Conservation (phyloP, 2,888 invertebrate genomes). For the Ennomos quercinarius region DNA sequence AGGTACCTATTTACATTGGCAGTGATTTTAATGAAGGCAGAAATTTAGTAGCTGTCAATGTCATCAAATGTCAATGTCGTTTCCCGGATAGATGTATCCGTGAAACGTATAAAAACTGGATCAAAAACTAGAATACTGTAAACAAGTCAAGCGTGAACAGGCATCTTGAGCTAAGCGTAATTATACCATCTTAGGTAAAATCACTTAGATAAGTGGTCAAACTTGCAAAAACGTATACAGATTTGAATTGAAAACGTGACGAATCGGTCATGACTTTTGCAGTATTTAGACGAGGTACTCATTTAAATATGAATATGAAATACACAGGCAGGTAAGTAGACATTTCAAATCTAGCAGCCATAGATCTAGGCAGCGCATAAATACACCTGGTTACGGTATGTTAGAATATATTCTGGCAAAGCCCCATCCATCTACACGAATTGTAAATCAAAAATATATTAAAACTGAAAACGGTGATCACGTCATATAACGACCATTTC, state of each 20-base stretch:
- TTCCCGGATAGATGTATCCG: no score
- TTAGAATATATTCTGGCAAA: constrained; percentile 11
- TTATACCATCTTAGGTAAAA: no score
- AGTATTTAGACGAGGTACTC: constrained; percentile 12
- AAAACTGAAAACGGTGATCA: constrained; percentile 3
- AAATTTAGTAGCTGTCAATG: no score
- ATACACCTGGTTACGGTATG: constrained; percentile 13
- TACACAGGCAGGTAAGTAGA: not conserved
- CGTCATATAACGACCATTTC: no score
- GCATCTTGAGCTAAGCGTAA: no score
- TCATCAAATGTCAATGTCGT: no score
- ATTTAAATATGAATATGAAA: constrained; percentile 1
- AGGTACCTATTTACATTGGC: no score
- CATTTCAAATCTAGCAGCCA: constrained; percentile 1
- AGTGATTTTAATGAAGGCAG: no score
- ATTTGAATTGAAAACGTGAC: constrained; percentile 19
- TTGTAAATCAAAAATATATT: constrained; percentile 5
- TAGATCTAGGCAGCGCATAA: constrained; percentile 9
- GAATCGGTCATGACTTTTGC: constrained; percentile 9
- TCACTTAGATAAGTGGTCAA: no score
- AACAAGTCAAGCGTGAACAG: not conserved
- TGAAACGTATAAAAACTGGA: not conserved
- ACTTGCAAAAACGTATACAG: constrained; percentile 17
- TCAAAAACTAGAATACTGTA: constrained; percentile 7
- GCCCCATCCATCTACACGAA: constrained; percentile 8